phyloP scores from a whole-genome alignment of 2,797 vertebrate species.

The Protonibea diacanthus region DNA sequence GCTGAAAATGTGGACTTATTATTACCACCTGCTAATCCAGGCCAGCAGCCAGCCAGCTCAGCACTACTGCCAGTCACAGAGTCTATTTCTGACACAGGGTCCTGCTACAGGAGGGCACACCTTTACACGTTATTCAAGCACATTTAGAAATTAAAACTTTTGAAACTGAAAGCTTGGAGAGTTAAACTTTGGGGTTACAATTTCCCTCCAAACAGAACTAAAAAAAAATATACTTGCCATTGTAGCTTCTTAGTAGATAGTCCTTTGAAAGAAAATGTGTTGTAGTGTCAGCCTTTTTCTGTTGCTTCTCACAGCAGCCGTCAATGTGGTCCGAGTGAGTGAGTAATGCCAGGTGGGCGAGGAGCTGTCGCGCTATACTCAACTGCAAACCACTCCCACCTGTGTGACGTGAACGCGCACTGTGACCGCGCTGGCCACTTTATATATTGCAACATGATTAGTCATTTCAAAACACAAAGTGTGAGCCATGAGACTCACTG shows the following conservation, averaged over 20 bases:
- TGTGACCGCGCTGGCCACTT: neutral
- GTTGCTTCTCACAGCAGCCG: conserved; percentile 70
- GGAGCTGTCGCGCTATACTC: conserved; percentile 40
- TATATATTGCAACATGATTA: neutral
- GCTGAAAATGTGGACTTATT: conserved; percentile 23
- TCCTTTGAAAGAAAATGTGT: neutral
- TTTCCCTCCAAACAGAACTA: neutral
- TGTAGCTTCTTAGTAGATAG: conserved; percentile 34
- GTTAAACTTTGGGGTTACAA: neutral
- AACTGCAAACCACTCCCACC: conserved; percentile 62
- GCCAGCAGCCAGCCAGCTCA: conserved; percentile 51
- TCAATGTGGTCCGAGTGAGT: conserved; percentile 78
- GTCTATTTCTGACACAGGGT: conserved; percentile 65
- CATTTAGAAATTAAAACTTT: neutral
- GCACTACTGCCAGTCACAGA: conserved; percentile 50
- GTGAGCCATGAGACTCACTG: too few relatives aligned
- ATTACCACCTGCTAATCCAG: conserved; percentile 52
- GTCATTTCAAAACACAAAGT: too few relatives aligned
- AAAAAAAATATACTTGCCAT: conserved; percentile 71
- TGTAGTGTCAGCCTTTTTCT: neutral
- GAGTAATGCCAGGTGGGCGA: conserved; percentile 54
- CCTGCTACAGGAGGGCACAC: conserved; percentile 24
- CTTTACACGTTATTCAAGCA: neutral
- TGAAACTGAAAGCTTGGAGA: too few relatives aligned
- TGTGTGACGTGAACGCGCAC: conserved; percentile 28